Percentiles rank a stretch among this genome's conserved stretches.
phyloP scores from a whole-genome alignment of 2,797 vertebrate genomes.

The Takifugu rubripes region DNA sequence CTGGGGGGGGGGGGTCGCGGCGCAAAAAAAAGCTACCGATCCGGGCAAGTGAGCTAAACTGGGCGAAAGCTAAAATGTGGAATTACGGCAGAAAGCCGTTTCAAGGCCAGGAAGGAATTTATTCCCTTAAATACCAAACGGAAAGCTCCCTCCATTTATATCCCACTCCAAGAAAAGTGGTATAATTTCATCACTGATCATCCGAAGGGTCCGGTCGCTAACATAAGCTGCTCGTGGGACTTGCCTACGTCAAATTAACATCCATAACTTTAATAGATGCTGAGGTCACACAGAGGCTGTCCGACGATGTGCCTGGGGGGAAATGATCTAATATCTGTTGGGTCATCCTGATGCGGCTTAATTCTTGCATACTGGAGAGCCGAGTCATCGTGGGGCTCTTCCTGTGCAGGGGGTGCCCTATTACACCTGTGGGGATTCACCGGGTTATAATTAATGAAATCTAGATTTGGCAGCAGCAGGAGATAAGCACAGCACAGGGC shows the following conservation, averaged over 20 bases:
- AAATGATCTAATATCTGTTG: slow-evolving; percentile 10
- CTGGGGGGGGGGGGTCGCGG: too few species aligned
- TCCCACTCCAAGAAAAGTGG: too few species aligned
- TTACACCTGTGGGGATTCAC: slow-evolving; percentile 4
- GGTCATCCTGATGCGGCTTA: slow-evolving; percentile 14
- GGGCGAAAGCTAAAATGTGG: too few species aligned
- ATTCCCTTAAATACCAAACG: too few species aligned
- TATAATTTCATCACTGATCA: background rate
- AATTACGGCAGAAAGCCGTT: too few species aligned
- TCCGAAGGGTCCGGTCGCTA: slow-evolving; percentile 11
- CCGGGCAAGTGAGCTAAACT: too few species aligned
- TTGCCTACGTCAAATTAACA: slow-evolving; percentile 16
- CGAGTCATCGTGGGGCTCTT: slow-evolving; percentile 10
- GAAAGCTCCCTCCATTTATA: too few species aligned
- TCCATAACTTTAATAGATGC: slow-evolving; percentile 17
- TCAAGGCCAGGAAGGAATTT: too few species aligned
- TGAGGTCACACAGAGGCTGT: slow-evolving; percentile 13
- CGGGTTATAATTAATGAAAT: slow-evolving; percentile 29
- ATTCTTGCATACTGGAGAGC: slow-evolving; percentile 7
- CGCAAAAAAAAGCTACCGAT: too few species aligned
- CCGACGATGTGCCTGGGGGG: slow-evolving; percentile 6
- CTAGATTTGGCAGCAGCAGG: background rate
- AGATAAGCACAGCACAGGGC: slow-evolving; percentile 2
- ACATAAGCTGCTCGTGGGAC: slow-evolving; percentile 29
- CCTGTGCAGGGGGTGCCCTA: slow-evolving; percentile 2